Evolutionary conservation across 2,113 vertebrate genomes (phyloP).

Genomic region (Entomyzon cyanotis): DNA sequence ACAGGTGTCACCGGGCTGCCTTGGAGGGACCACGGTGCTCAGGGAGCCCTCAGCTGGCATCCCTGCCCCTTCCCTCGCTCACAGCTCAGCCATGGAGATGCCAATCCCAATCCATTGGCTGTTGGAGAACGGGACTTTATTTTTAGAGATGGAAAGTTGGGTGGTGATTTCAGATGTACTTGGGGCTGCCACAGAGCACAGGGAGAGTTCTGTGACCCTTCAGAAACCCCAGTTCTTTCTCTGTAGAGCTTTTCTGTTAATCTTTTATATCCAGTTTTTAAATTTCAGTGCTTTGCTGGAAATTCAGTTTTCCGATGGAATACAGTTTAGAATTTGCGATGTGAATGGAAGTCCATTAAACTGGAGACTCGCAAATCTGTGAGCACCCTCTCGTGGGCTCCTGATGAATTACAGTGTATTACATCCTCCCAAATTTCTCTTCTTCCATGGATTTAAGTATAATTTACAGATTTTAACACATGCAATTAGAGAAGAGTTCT

Average conservation of each 20-base stretch:
- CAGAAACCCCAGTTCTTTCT: background rate
- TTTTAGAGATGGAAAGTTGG: background rate
- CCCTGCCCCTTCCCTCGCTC: background rate
- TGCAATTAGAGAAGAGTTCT: background rate
- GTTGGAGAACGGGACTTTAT: background rate
- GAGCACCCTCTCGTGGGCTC: slow-evolving; percentile 51
- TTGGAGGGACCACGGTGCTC: fast-evolving
- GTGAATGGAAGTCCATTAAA: background rate
- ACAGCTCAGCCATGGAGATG: background rate
- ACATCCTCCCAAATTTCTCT: background rate
- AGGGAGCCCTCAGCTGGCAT: background rate
- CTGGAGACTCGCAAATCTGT: background rate
- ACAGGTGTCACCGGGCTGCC: background rate
- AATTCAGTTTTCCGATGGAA: background rate
- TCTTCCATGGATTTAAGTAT: background rate
- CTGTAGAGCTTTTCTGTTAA: fast-evolving
- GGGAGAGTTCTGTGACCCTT: background rate
- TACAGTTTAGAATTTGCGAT: background rate
- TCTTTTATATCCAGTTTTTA: fast-evolving
- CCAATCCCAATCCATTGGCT: fast-evolving
- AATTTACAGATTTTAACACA: background rate
- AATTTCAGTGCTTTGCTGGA: background rate
- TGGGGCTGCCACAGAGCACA: background rate
- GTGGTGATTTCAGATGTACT: background rate
- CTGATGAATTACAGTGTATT: background rate